phyloP scores from a whole-genome alignment of 2,113 vertebrate species.

The Manacus vitellinus region DNA sequence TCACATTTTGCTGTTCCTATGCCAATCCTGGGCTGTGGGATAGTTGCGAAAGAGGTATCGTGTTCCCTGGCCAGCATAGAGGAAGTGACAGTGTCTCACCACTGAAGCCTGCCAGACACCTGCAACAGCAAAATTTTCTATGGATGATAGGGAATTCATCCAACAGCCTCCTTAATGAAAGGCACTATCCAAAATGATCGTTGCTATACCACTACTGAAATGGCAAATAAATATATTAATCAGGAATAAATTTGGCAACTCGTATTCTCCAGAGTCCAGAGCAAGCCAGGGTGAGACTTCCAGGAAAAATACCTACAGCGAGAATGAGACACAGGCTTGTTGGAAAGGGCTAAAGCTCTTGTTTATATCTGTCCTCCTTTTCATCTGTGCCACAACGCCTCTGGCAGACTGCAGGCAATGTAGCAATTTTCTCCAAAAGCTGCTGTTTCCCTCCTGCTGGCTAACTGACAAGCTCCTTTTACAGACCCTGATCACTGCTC shows the following conservation, averaged over 20 bases:
- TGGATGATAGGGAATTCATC: neutral
- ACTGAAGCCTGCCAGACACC: neutral
- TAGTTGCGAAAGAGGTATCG: neutral
- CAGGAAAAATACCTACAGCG: neutral
- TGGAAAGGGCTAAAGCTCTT: neutral
- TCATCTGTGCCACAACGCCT: neutral
- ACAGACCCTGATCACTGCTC: neutral
- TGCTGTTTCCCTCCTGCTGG: neutral
- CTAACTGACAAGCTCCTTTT: neutral
- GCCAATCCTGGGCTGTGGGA: neutral
- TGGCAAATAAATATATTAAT: neutral
- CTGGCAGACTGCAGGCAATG: neutral
- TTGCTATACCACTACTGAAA: neutral
- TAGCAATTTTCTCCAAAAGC: neutral
- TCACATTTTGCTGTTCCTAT: neutral
- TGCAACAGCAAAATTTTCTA: neutral
- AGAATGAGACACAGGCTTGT: neutral
- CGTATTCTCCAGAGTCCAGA: neutral
- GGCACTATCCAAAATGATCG: neutral
- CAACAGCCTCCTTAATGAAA: neutral
- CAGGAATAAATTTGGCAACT: neutral
- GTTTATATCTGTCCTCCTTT: neutral
- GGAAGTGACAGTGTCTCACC: neutral
- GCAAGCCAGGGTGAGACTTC: neutral
- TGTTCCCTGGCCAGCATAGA: neutral